phyloP scores from a whole-genome alignment of 1,140 invertebrate genomes.

The Archivesica marissinica region DNA sequence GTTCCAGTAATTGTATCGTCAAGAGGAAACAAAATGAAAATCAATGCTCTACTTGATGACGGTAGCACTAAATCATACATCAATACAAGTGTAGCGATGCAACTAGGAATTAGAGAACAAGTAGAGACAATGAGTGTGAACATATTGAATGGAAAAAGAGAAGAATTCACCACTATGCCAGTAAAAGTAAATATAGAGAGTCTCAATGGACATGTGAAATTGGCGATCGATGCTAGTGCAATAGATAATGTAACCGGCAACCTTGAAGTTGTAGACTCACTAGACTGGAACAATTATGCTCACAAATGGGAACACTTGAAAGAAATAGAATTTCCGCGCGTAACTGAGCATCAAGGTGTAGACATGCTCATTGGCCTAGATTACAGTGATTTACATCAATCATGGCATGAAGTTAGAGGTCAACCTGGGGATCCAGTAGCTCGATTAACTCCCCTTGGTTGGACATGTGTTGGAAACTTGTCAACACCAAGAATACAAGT shows the following conservation, averaged over 20 bases:
- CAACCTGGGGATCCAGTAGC: neutral
- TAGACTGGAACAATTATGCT: conserved; percentile 1
- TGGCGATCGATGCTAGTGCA: conserved; percentile 25
- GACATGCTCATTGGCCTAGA: conserved; percentile 25
- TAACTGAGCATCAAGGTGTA: neutral
- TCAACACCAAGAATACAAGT: neutral
- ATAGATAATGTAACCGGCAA: conserved; percentile 54
- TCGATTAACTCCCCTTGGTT: conserved; percentile 3
- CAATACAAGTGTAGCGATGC: conserved; percentile 51
- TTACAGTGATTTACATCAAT: neutral
- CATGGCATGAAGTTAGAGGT: neutral
- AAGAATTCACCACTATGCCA: conserved; percentile 61
- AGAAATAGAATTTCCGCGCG: conserved; percentile 6
- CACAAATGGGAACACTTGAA: neutral
- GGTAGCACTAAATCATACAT: conserved; percentile 62
- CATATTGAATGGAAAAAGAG: conserved; percentile 56
- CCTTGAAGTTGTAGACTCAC: neutral
- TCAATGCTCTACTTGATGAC: conserved; percentile 65
- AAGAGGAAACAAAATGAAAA: too few species aligned
- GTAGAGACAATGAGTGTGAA: conserved; percentile 46
- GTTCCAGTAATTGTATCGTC: conserved; percentile 59
- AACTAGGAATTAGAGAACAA: conserved; percentile 49
- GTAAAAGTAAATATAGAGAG: conserved; percentile 42
- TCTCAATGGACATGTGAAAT: neutral
- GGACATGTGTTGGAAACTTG: conserved; percentile 20